Conservation (phyloP, 2,113 vertebrate species). For the Nothocercus julius region DNA sequence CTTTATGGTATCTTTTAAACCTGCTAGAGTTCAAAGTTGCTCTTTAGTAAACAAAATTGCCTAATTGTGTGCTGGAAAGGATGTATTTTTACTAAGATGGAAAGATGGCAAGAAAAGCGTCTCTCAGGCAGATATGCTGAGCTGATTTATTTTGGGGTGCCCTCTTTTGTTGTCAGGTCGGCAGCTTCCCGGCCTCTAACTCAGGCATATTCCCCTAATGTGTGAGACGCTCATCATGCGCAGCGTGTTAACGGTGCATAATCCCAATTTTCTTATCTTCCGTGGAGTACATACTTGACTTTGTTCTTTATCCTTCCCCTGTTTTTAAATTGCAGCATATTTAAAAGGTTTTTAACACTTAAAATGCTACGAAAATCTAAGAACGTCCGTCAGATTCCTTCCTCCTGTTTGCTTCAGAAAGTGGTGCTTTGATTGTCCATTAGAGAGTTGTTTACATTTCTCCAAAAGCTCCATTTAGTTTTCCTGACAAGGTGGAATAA, state of each 20-base stretch:
- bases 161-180: slow-evolving; percentile 30
- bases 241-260: neutral
- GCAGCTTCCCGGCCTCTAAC: slow-evolving; percentile 31
- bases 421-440: slow-evolving; percentile 92
- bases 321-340: slow-evolving; percentile 67
- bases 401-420: slow-evolving; percentile 85
- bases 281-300: neutral
- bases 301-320: neutral
- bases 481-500: slow-evolving; percentile 97
- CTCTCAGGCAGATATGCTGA: neutral
- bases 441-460: slow-evolving; percentile 99
- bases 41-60: slow-evolving; percentile 31
- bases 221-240: neutral
- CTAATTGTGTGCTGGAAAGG: slow-evolving; percentile 14
- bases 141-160: slow-evolving; percentile 44
- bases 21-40: neutral
- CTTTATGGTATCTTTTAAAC: neutral
- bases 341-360: slow-evolving; percentile 76
- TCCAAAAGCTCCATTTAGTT: slow-evolving; percentile 99
- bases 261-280: slow-evolving; percentile 53
- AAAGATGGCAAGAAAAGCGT: neutral
- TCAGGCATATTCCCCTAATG: neutral
- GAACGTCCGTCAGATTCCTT: slow-evolving; percentile 82
- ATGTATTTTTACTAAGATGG: slow-evolving; percentile 23
- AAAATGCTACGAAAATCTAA: slow-evolving; percentile 64